Percentiles rank a stretch among this genome's conserved stretches.
Evolutionary conservation across 2,113 vertebrate species (phyloP).

Genomic region (human (Homo sapiens)): GRCh38 chr14:90747501-90748000

Average conservation of each 20-base stretch:
- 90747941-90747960: background rate
- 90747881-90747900: background rate
- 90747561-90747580: background rate
- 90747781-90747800: background rate
- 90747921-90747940: background rate
- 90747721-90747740: background rate
- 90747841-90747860: background rate
- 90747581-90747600: background rate
- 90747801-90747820: background rate
- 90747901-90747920: background rate
- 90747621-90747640: background rate
- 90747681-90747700: no score
- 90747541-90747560: background rate
- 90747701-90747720: background rate
- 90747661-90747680: background rate
- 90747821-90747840: background rate
- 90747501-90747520: background rate
- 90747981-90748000: background rate
- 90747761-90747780: background rate
- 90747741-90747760: background rate
- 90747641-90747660: no score
- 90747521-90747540: background rate
- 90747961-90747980: background rate
- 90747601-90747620: background rate
- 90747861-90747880: background rate